A percentile compares a stretch with the other conserved stretches of the same genome.
Evolutionary conservation across 2,113 vertebrate species (phyloP).

Genomic region (Actenoides hombroni): DNA sequence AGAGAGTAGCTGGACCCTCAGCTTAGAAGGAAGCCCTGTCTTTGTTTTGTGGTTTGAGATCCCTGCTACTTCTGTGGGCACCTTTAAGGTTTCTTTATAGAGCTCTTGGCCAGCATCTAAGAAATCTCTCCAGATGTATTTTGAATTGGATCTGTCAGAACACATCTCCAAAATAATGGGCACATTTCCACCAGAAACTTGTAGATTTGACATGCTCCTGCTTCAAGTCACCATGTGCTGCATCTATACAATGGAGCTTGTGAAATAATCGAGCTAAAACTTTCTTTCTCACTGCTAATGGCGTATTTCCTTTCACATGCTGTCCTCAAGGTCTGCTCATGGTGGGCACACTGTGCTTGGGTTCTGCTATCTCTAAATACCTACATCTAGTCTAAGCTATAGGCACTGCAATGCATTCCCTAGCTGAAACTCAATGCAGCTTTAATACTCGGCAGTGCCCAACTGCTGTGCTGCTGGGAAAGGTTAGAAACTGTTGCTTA

Average conservation of each 20-base stretch:
- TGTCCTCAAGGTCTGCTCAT: neutral
- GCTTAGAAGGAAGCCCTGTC: neutral
- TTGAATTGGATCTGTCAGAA: neutral
- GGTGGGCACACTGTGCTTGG: neutral
- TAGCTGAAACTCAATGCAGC: neutral
- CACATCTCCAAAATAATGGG: neutral
- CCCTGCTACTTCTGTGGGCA: neutral
- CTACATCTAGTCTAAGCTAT: accelerated
- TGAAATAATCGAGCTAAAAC: neutral
- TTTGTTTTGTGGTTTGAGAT: neutral
- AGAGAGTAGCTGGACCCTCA: neutral
- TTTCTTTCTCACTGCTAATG: neutral
- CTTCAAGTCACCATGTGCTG: neutral
- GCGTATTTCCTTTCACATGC: accelerated
- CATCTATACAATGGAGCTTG: accelerated
- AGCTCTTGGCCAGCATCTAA: neutral
- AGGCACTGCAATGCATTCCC: neutral
- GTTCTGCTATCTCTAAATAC: neutral
- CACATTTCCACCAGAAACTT: neutral
- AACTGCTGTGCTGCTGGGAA: neutral
- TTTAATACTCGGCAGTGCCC: neutral
- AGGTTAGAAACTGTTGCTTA: neutral
- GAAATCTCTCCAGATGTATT: neutral
- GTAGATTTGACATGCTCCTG: accelerated
- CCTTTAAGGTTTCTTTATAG: neutral